A percentile compares a stretch with the other conserved stretches of the same genome.
Conservation (phyloP, 2,888 invertebrate species). For the Drosophila helvetica region DNA sequence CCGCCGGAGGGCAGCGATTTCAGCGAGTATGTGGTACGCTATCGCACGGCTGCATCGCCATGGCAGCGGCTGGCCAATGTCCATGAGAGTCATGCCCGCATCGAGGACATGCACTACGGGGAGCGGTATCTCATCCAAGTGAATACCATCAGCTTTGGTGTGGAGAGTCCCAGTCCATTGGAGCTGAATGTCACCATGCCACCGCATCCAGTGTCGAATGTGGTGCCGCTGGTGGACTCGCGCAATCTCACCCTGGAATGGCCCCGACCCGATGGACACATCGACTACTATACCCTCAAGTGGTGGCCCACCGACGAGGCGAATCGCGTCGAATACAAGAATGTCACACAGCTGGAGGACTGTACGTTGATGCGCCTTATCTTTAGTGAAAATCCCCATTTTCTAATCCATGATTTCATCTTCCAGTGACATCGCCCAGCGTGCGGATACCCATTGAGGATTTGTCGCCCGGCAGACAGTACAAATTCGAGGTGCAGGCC, state of each 20-base stretch:
- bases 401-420: neutral
- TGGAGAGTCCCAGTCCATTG: conserved; percentile 91
- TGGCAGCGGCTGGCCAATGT: conserved; percentile 90
- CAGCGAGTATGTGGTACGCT: conserved; percentile 90
- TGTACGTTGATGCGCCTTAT: conserved; percentile 56
- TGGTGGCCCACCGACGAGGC: conserved; percentile 89
- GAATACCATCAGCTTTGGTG: conserved; percentile 92
- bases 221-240: conserved; percentile 92
- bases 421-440: conserved; percentile 80
- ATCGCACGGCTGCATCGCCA: conserved; percentile 89
- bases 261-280: conserved; percentile 94
- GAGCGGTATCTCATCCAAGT: conserved; percentile 94
- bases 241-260: conserved; percentile 95
- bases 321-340: conserved; percentile 84
- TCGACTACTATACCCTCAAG: conserved; percentile 91
- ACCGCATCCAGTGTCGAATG: conserved; percentile 93
- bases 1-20: conserved; percentile 88
- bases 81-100: conserved; percentile 88
- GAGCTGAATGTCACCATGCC: conserved; percentile 93
- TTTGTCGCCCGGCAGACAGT: conserved; percentile 92
- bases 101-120: conserved; percentile 94
- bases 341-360: conserved; percentile 84
- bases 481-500: conserved; percentile 90
- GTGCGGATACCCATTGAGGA: conserved; percentile 89
- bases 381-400: too few relatives aligned